These are phyloP conservation scores for Drosophila mercatorum DNA, from an alignment of 2,888 invertebrate species.

Conservation along the genomic window DNA sequence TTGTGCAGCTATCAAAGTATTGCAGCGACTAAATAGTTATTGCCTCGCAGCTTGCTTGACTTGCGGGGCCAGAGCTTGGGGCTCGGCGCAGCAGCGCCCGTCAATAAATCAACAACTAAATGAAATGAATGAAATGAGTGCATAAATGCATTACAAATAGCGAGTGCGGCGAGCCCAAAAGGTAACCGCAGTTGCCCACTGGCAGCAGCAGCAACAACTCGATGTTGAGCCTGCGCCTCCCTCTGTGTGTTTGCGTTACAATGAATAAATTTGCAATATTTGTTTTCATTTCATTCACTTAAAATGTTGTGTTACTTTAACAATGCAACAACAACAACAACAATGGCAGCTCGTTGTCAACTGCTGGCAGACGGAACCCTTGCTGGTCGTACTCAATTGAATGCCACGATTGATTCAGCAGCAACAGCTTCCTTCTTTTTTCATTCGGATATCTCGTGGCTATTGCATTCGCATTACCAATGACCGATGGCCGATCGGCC, in stretches of 20 bases:
- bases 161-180: constrained; percentile 29
- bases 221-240: constrained; percentile 26
- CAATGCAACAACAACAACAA: constrained; percentile 25
- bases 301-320: constrained; percentile 62
- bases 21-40: constrained; percentile 29
- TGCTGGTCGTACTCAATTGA: constrained; percentile 14
- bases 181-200: constrained; percentile 54
- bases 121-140: constrained; percentile 49
- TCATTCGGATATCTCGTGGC: constrained; percentile 9
- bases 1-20: constrained; percentile 17
- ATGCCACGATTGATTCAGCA: constrained; percentile 29
- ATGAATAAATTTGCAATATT: constrained; percentile 77
- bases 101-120: constrained; percentile 65
- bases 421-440: constrained; percentile 3
- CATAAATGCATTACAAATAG: constrained; percentile 61
- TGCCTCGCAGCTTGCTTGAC: constrained; percentile 13
- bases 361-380: not conserved
- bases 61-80: constrained; percentile 26
- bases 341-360: constrained; percentile 27
- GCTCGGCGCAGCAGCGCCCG: constrained; percentile 5
- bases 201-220: constrained; percentile 38
- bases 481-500: constrained; percentile 22
- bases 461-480: constrained; percentile 38
- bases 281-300: constrained; percentile 76
- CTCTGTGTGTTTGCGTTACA: constrained; percentile 30